Evolutionary conservation across 1,140 invertebrate species (phyloP).

Genomic region (Neodiprion pinetum): DNA sequence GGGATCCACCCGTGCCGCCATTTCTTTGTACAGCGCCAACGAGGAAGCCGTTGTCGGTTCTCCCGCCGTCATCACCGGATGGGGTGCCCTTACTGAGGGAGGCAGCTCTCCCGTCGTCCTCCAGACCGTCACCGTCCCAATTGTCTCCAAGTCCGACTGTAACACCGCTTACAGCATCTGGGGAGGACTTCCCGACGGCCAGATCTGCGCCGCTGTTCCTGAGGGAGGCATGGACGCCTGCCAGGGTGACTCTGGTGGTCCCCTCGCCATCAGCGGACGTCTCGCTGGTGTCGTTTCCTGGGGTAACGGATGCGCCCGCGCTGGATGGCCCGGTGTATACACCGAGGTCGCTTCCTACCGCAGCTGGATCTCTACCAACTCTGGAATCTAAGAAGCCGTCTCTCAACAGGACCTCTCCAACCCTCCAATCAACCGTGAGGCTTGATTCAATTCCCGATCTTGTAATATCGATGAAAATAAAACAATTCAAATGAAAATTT

Average conservation of each 20-base stretch:
- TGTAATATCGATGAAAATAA: too few relatives aligned
- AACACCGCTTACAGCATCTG: constrained; percentile 37
- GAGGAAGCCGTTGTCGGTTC: constrained; percentile 35
- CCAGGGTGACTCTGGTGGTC: constrained; percentile 62
- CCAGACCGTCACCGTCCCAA: constrained; percentile 49
- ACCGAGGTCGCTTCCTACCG: constrained; percentile 64
- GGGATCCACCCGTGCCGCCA: constrained; percentile 25
- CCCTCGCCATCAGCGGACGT: constrained; percentile 54
- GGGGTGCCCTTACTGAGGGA: constrained; percentile 43
- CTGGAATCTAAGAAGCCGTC: background rate
- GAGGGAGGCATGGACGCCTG: constrained; percentile 73
- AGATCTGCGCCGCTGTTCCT: constrained; percentile 72
- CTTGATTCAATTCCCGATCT: too few relatives aligned
- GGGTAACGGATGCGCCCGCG: constrained; percentile 65
- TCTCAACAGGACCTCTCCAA: too few relatives aligned
- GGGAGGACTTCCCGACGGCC: constrained; percentile 65
- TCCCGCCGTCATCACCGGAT: constrained; percentile 45
- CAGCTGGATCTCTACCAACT: constrained; percentile 50
- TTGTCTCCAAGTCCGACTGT: constrained; percentile 46
- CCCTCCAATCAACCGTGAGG: too few relatives aligned
- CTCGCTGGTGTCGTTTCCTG: constrained; percentile 69
- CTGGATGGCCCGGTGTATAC: constrained; percentile 69
- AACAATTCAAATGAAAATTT: too few relatives aligned
- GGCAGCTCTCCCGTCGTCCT: constrained; percentile 19
- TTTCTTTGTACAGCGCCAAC: constrained; percentile 16